phyloP scores from a whole-genome alignment of 2,113 vertebrate species.

The Mohoua ochrocephala region DNA sequence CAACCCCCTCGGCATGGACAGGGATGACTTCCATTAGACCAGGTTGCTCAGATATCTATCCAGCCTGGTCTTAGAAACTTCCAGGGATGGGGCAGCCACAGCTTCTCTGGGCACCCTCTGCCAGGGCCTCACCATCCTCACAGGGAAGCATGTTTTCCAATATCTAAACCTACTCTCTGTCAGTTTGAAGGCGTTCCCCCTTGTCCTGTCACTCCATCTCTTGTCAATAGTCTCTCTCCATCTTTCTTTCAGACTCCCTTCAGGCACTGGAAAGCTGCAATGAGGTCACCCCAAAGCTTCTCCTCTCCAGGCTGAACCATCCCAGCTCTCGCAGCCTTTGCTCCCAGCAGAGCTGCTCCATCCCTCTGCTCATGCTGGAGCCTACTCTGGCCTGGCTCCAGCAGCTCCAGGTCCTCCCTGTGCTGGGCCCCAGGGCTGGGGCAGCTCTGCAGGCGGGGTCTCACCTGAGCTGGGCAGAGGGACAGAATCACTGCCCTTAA shows the following conservation, averaged over 20 bases:
- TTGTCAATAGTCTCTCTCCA: neutral
- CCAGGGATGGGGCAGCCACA: neutral
- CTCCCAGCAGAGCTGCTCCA: neutral
- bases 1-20: neutral
- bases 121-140: neutral
- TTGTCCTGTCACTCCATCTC: neutral
- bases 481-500: neutral
- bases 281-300: neutral
- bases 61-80: neutral
- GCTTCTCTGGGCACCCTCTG: neutral
- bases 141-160: neutral
- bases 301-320: neutral
- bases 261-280: accelerated
- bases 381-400: neutral
- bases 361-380: neutral
- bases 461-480: neutral
- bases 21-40: neutral
- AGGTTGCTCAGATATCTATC: neutral
- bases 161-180: neutral
- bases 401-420: neutral
- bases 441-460: neutral
- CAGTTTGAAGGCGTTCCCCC: neutral
- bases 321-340: neutral
- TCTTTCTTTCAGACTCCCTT: neutral
- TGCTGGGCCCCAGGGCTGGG: neutral